These are phyloP conservation scores for Triplophysa siluroides DNA, from an alignment of 2,113 vertebrate genomes.

Conservation along the genomic window DNA sequence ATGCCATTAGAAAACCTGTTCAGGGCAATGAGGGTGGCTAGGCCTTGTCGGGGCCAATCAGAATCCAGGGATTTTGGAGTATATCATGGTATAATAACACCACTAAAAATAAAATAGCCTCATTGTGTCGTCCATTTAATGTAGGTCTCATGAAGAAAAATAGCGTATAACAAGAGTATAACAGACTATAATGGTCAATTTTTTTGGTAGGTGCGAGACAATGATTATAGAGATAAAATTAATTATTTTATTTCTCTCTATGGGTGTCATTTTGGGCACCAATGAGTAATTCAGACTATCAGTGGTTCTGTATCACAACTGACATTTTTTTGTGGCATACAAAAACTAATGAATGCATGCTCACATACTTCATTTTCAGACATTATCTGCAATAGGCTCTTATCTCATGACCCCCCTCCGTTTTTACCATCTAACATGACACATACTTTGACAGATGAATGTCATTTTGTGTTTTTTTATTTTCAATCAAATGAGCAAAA, in stretches of 20 bases:
- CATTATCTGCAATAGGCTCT: not conserved
- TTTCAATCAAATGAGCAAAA: not conserved
- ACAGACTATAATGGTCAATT: slow-evolving; percentile 5
- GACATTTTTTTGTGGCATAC: not conserved
- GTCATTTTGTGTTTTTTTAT: not conserved
- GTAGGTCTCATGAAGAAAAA: slow-evolving; percentile 30
- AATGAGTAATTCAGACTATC: slow-evolving; percentile 18
- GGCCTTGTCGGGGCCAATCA: slow-evolving; percentile 12
- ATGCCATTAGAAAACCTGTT: slow-evolving; percentile 29
- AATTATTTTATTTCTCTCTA: not conserved
- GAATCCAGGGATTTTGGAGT: slow-evolving; percentile 15
- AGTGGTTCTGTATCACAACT: not conserved
- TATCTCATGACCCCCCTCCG: not conserved
- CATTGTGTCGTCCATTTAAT: slow-evolving; percentile 31
- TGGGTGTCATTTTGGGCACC: slow-evolving; percentile 2
- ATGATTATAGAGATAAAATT: not conserved
- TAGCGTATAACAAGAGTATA: slow-evolving; percentile 2
- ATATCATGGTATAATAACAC: not conserved
- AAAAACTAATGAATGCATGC: slow-evolving; percentile 13
- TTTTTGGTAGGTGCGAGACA: not conserved
- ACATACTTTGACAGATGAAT: not conserved
- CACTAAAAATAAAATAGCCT: slow-evolving; percentile 35
- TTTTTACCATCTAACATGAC: not conserved
- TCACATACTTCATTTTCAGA: not conserved
- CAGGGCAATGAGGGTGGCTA: slow-evolving; percentile 21